Evolutionary conservation across 2,888 invertebrate species (phyloP).

Genomic region (Phlogophora meticulosa): DNA sequence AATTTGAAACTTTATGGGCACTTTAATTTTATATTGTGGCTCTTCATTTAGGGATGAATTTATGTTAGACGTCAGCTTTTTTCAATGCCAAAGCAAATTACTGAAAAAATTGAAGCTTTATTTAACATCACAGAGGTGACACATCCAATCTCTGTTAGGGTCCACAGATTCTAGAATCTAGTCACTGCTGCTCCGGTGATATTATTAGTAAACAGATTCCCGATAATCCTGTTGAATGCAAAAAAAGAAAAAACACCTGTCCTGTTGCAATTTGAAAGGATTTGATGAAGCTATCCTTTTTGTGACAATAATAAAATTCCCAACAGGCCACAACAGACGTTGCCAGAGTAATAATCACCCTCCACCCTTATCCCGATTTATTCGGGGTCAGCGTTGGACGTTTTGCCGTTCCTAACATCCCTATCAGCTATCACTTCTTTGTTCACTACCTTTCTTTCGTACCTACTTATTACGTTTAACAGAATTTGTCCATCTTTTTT

Average conservation of each 20-base stretch:
- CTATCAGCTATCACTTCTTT: background rate
- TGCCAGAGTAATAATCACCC: conserved; percentile 42
- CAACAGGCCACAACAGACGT: conserved; percentile 9
- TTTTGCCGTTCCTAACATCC: conserved; percentile 7
- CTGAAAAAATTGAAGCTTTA: conserved; percentile 10
- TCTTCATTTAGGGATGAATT: conserved; percentile 40
- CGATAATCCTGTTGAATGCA: background rate
- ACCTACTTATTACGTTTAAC: background rate
- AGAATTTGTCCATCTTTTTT: background rate
- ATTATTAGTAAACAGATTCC: too few species aligned
- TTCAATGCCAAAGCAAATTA: conserved; percentile 10
- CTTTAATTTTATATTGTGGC: conserved; percentile 43
- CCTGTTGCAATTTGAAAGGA: conserved; percentile 2
- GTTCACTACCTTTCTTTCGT: background rate
- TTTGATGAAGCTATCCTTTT: conserved; percentile 37
- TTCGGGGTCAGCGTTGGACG: conserved; percentile 24
- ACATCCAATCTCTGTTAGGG: background rate
- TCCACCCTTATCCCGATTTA: conserved; percentile 35
- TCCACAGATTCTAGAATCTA: background rate
- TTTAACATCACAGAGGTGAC: background rate
- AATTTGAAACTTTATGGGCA: conserved; percentile 50
- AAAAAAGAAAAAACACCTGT: background rate
- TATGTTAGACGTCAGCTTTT: conserved; percentile 35
- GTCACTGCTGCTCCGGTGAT: background rate
- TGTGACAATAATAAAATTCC: conserved; percentile 40